These are phyloP conservation scores for Trichogramma dendrolimi DNA, from an alignment of 2,888 invertebrate species.

Conservation along the genomic window DNA sequence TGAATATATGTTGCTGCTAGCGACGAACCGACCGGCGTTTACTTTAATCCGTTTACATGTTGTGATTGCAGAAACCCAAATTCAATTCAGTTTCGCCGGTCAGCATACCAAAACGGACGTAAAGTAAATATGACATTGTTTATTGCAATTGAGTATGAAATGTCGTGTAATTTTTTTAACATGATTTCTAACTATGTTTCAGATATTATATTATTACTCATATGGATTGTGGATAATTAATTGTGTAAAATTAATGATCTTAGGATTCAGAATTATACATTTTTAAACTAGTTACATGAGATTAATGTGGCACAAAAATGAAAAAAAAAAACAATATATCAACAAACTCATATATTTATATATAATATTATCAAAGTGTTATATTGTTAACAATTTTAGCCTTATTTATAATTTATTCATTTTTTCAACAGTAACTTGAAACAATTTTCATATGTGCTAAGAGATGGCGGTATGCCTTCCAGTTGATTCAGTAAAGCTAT, in stretches of 20 bases:
- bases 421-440: slow-evolving; percentile 35
- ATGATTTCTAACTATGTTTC: neutral
- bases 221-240: neutral
- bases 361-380: neutral
- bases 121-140: no score
- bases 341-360: slow-evolving; percentile 7
- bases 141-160: neutral
- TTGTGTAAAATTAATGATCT: neutral
- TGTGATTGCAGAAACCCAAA: no score
- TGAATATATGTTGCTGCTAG: no score
- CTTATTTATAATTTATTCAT: slow-evolving; percentile 18
- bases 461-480: slow-evolving; percentile 42
- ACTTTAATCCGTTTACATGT: no score
- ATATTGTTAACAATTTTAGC: slow-evolving; percentile 5
- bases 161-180: neutral
- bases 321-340: neutral
- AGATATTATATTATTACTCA: no score
- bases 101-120: no score
- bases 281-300: neutral
- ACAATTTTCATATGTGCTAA: slow-evolving; percentile 44
- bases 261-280: neutral
- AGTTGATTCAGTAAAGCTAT: slow-evolving; percentile 44
- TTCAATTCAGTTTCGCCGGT: no score
- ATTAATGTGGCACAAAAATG: neutral
- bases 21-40: no score